These are phyloP conservation scores for Calliopum simillimum DNA, from an alignment of 2,888 invertebrate species.

Conservation along the genomic window DNA sequence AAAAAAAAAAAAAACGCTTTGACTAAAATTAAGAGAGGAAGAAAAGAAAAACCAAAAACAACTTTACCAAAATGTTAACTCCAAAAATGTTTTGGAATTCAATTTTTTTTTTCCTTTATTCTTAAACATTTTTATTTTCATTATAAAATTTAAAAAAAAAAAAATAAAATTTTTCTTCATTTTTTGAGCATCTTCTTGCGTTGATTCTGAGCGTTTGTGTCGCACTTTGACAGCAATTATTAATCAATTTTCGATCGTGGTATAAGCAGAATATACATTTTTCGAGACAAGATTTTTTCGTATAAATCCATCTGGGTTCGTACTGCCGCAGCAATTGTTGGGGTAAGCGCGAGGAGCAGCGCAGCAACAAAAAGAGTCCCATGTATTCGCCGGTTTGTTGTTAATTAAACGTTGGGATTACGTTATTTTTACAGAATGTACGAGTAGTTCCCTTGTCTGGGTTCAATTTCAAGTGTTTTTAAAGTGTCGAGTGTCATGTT, in stretches of 20 bases:
- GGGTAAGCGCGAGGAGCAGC: background rate
- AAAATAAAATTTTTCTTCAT: too few species aligned
- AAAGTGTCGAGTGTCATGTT: constrained; percentile 29
- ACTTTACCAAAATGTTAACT: constrained; percentile 11
- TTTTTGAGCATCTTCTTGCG: too few species aligned
- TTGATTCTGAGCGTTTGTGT: constrained; percentile 37
- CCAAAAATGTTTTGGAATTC: constrained; percentile 1
- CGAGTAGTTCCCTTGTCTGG: constrained; percentile 21
- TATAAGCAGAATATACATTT: constrained; percentile 51
- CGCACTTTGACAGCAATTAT: constrained; percentile 59
- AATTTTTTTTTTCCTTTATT: too few species aligned
- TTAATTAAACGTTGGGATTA: constrained; percentile 57
- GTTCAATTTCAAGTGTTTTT: constrained; percentile 24
- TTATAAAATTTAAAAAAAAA: too few species aligned
- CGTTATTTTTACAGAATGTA: constrained; percentile 24
- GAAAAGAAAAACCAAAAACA: constrained; percentile 8
- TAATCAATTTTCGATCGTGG: constrained; percentile 66
- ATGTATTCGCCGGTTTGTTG: constrained; percentile 45
- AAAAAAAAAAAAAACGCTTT: constrained; percentile 27
- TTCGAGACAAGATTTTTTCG: constrained; percentile 54
- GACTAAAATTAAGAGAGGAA: background rate
- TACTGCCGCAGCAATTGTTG: constrained; percentile 1
- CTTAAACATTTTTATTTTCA: too few species aligned
- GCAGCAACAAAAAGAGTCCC: background rate
- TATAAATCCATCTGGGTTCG: constrained; percentile 41